Percentiles rank a stretch among this genome's conserved stretches.
These are phyloP conservation scores for Hippocampus guttulatus DNA, from an alignment of 2,113 vertebrate genomes.

Conservation along the genomic window DNA sequence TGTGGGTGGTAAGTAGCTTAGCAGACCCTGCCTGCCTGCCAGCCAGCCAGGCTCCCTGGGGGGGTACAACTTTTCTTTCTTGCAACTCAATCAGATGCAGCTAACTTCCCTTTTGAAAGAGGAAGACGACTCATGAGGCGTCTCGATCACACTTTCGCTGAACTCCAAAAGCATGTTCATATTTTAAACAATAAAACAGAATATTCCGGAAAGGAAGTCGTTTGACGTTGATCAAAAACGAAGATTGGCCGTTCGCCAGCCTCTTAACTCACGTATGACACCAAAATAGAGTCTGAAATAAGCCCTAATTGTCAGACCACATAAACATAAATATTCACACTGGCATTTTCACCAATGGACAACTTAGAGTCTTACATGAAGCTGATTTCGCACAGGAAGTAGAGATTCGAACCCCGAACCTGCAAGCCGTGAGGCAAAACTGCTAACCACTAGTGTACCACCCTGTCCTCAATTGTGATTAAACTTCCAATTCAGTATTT, in stretches of 20 bases:
- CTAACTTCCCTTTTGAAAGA: constrained; percentile 4
- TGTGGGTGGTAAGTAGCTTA: constrained; percentile 2
- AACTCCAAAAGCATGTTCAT: not conserved
- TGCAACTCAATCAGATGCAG: not conserved
- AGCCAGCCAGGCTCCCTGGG: not conserved
- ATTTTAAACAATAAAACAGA: not conserved
- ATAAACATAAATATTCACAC: not conserved
- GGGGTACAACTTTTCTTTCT: not conserved
- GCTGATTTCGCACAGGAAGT: not conserved
- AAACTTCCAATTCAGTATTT: not conserved
- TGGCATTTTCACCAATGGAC: not conserved
- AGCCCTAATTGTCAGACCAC: not conserved
- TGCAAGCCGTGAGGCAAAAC: not conserved
- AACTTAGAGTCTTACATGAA: no score
- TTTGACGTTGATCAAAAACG: not conserved
- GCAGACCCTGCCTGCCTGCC: not conserved
- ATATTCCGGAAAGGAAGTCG: not conserved
- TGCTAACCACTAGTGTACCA: not conserved
- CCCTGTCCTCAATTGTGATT: not conserved
- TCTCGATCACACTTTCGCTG: constrained; percentile 17
- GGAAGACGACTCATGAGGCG: constrained; percentile 20
- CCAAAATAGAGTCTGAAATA: no score
- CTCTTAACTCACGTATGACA: no score
- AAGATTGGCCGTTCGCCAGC: not conserved
- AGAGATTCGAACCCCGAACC: not conserved